A percentile compares a stretch with the other conserved stretches of the same genome.
Evolutionary conservation across 2,888 invertebrate genomes (phyloP).

Genomic region (Phlogophora meticulosa): DNA sequence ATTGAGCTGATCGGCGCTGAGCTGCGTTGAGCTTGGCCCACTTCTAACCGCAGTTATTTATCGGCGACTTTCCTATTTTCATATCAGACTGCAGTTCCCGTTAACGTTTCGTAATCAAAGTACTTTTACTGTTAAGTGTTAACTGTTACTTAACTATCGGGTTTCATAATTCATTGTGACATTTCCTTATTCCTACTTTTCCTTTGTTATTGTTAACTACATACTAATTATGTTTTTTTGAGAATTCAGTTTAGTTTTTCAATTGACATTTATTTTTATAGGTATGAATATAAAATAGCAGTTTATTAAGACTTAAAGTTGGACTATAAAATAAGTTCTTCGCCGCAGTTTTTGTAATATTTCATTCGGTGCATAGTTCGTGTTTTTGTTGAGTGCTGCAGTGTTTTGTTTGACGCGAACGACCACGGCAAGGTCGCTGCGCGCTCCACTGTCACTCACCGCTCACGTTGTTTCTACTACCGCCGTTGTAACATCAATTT

Average conservation of each 20-base stretch:
- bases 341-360: background rate
- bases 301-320: too few species aligned
- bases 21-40: slow-evolving; percentile 25
- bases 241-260: too few species aligned
- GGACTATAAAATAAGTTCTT: too few species aligned
- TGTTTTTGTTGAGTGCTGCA: slow-evolving; percentile 33
- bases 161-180: slow-evolving; percentile 12
- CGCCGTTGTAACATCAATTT: slow-evolving; percentile 53
- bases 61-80: slow-evolving; percentile 35
- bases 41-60: slow-evolving; percentile 11
- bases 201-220: slow-evolving; percentile 11
- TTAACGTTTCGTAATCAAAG: slow-evolving; percentile 48
- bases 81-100: slow-evolving; percentile 40
- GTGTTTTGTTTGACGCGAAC: slow-evolving; percentile 63
- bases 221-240: background rate
- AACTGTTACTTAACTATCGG: slow-evolving; percentile 29
- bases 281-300: too few species aligned
- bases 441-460: slow-evolving; percentile 70
- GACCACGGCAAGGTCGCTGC: slow-evolving; percentile 77
- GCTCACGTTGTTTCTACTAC: slow-evolving; percentile 63
- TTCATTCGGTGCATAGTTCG: slow-evolving; percentile 22
- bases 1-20: background rate
- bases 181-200: slow-evolving; percentile 31
- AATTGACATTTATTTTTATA: too few species aligned
- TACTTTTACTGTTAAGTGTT: slow-evolving; percentile 36